phyloP scores from a whole-genome alignment of 2,113 vertebrate species.

The Alosa alosa region DNA sequence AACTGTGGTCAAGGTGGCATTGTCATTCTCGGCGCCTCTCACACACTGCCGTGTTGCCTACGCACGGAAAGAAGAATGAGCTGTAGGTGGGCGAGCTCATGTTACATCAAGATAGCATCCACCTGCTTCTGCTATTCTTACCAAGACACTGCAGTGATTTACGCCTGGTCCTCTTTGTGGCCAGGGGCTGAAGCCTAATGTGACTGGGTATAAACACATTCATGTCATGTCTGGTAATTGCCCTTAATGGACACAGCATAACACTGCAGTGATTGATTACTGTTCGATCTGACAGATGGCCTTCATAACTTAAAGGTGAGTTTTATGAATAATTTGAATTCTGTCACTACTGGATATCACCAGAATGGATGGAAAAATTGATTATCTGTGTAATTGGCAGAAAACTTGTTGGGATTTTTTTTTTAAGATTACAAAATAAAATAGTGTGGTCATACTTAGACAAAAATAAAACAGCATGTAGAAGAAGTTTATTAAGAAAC shows the following conservation, averaged over 20 bases:
- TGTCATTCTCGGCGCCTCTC: constrained; percentile 39
- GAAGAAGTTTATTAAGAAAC: not conserved
- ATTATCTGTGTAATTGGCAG: no score
- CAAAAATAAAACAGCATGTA: not conserved
- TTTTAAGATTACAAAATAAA: no score
- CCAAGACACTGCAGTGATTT: constrained; percentile 28
- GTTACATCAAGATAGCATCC: constrained; percentile 39
- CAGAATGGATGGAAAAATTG: no score
- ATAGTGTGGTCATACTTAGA: no score
- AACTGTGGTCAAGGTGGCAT: constrained; percentile 18
- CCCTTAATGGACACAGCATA: not conserved
- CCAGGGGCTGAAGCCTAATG: constrained; percentile 4
- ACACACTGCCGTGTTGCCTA: constrained; percentile 20
- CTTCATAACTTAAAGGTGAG: not conserved
- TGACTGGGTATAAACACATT: constrained; percentile 28
- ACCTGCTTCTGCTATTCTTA: constrained; percentile 40
- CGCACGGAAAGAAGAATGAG: constrained; percentile 28
- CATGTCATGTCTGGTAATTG: constrained; percentile 27
- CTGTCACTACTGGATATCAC: no score
- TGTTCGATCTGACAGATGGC: not conserved
- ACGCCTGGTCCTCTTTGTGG: not conserved
- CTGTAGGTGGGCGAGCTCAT: constrained; percentile 22
- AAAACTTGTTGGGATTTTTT: no score
- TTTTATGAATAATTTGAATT: no score
- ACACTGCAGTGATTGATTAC: not conserved